A percentile compares a stretch with the other conserved stretches of the same genome.
These are phyloP conservation scores for Rhogogaster chlorosoma DNA, from an alignment of 2,888 invertebrate species.

Conservation along the genomic window DNA sequence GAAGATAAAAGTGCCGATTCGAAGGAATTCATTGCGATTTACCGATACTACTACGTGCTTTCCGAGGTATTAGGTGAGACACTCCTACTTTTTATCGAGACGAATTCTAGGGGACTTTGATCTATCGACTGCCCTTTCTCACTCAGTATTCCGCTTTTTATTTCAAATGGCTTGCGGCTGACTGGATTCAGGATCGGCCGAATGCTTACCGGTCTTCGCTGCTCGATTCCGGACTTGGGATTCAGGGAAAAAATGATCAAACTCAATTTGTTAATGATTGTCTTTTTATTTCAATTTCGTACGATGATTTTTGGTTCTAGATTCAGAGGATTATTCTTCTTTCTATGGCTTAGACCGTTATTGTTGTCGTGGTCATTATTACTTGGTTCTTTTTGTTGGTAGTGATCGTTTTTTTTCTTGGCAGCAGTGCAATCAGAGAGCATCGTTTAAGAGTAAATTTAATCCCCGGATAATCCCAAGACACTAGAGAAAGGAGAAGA, in stretches of 20 bases:
- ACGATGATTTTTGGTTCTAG: neutral
- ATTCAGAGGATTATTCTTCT: neutral
- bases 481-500: neutral
- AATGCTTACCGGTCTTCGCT: neutral
- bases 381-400: neutral
- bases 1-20: slow-evolving; percentile 39
- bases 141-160: neutral
- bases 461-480: slow-evolving; percentile 34
- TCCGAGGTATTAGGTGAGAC: neutral
- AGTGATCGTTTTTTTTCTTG: neutral
- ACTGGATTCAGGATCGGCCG: neutral
- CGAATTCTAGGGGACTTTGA: slow-evolving; percentile 20
- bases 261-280: neutral
- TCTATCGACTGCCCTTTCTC: neutral
- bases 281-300: neutral
- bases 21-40: slow-evolving; percentile 46
- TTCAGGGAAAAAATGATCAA: neutral
- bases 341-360: neutral
- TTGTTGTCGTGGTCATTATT: neutral
- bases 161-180: neutral
- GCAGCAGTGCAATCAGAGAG: neutral
- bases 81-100: slow-evolving; percentile 42
- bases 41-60: slow-evolving; percentile 20
- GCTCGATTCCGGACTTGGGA: neutral
- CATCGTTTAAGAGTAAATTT: slow-evolving; percentile 39